These are phyloP conservation scores for Australoheros facetus DNA, from an alignment of 2,797 vertebrate genomes.

Conservation along the genomic window DNA sequence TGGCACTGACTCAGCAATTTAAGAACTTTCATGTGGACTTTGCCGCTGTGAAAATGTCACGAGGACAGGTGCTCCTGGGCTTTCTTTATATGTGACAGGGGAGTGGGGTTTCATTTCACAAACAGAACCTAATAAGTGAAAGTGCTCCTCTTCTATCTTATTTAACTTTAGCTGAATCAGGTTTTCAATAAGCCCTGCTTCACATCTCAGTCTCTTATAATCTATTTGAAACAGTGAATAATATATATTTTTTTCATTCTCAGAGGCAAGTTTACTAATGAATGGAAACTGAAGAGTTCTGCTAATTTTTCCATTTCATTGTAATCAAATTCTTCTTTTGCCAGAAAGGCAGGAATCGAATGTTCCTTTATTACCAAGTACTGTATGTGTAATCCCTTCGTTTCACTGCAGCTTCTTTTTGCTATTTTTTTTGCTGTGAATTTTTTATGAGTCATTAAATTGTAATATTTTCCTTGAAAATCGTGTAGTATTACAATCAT, in stretches of 20 bases:
- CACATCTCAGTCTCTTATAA: not conserved
- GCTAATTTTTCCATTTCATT: not conserved
- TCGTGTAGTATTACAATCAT: not conserved
- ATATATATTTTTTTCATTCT: not conserved
- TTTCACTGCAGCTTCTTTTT: not conserved
- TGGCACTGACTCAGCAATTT: slow-evolving; percentile 44
- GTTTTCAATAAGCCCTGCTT: not conserved
- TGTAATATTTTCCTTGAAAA: not conserved
- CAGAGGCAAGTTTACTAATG: slow-evolving; percentile 2
- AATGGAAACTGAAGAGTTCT: slow-evolving; percentile 1
- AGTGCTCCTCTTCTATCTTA: not conserved
- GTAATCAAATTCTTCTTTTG: not conserved
- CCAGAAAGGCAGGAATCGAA: not conserved
- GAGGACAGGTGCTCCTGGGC: not conserved
- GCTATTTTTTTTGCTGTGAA: not conserved
- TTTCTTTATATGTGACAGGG: not conserved
- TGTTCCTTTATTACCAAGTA: not conserved
- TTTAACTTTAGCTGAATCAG: not conserved
- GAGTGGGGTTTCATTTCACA: not conserved
- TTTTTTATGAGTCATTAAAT: not conserved
- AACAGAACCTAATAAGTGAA: not conserved
- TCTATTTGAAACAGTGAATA: slow-evolving; percentile 3
- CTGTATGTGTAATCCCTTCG: too few relatives aligned
- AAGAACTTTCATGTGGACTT: slow-evolving; percentile 13
- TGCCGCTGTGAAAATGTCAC: not conserved